Percentiles rank a stretch among this genome's conserved stretches.
phyloP scores from a whole-genome alignment of 2,113 vertebrate genomes.

The Protobothrops flavoviridis region DNA sequence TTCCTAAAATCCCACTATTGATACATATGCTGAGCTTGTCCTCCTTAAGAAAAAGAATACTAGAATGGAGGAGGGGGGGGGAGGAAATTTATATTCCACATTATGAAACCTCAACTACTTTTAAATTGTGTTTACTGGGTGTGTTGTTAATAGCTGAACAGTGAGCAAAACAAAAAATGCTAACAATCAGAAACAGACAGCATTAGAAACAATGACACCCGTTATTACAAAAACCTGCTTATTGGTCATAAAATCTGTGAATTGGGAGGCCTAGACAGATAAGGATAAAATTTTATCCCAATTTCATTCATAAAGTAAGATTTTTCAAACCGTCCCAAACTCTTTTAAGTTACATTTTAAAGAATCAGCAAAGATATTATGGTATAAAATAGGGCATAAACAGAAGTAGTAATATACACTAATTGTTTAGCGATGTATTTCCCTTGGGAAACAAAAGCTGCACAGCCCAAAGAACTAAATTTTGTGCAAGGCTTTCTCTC shows the following conservation, averaged over 20 bases:
- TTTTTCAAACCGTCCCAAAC: background rate
- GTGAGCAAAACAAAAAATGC: background rate
- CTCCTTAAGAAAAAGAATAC: background rate
- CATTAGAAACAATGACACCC: background rate
- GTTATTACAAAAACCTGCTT: background rate
- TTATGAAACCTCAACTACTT: background rate
- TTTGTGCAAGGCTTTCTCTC: background rate
- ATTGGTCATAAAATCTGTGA: background rate
- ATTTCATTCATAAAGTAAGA: background rate
- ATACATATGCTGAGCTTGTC: background rate
- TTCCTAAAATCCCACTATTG: background rate
- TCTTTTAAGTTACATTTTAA: background rate
- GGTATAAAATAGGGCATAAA: background rate
- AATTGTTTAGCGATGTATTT: background rate
- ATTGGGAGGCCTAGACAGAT: background rate
- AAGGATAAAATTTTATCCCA: background rate
- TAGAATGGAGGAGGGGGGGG: background rate
- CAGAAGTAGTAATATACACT: background rate
- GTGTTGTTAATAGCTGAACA: background rate
- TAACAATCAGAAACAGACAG: background rate
- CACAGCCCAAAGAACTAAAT: background rate
- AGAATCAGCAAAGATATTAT: background rate
- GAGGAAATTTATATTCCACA: background rate
- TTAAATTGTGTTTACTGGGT: background rate
- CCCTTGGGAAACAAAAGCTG: background rate